These are phyloP conservation scores for Timema cristinae DNA, from an alignment of 2,888 invertebrate species.

Conservation along the genomic window DNA sequence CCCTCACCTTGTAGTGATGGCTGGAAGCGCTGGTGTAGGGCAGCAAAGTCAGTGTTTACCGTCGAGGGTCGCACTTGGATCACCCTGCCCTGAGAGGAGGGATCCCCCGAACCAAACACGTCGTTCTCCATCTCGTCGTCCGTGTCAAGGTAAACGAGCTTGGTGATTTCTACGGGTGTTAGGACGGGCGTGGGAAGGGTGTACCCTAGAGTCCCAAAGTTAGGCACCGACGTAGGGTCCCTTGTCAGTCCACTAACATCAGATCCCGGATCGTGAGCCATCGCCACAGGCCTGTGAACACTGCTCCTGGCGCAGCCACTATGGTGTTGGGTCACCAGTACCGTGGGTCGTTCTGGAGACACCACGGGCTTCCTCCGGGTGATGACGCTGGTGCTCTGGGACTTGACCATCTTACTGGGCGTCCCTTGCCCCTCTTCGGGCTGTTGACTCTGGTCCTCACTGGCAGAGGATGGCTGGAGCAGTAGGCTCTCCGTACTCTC, in stretches of 20 bases:
- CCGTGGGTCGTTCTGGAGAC: constrained; percentile 53
- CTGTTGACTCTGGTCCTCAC: constrained; percentile 10
- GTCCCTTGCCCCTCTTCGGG: background rate
- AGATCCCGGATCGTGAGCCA: constrained; percentile 17
- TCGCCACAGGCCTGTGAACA: constrained; percentile 32
- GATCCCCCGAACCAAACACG: constrained; percentile 13
- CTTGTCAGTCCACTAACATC: constrained; percentile 47
- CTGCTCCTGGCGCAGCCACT: constrained; percentile 16
- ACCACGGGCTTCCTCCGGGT: constrained; percentile 37
- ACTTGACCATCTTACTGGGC: constrained; percentile 44
- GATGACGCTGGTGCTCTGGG: constrained; percentile 46
- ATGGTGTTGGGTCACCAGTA: constrained; percentile 43
- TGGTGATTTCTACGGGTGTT: constrained; percentile 63
- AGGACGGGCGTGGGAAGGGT: constrained; percentile 59
- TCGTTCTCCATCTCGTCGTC: constrained; percentile 50
- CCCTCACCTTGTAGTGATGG: constrained; percentile 40
- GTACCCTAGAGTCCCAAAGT: constrained; percentile 57
- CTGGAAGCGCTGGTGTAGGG: constrained; percentile 53
- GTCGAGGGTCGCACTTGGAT: constrained; percentile 31
- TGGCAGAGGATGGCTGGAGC: constrained; percentile 16
- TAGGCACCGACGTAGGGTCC: constrained; percentile 71
- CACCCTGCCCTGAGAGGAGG: constrained; percentile 31
- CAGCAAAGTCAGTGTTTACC: constrained; percentile 42
- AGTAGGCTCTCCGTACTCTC: constrained; percentile 62
- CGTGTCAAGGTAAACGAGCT: constrained; percentile 65